Evolutionary conservation across 2,888 invertebrate genomes (phyloP).

Genomic region (Chironomus riparius): DNA sequence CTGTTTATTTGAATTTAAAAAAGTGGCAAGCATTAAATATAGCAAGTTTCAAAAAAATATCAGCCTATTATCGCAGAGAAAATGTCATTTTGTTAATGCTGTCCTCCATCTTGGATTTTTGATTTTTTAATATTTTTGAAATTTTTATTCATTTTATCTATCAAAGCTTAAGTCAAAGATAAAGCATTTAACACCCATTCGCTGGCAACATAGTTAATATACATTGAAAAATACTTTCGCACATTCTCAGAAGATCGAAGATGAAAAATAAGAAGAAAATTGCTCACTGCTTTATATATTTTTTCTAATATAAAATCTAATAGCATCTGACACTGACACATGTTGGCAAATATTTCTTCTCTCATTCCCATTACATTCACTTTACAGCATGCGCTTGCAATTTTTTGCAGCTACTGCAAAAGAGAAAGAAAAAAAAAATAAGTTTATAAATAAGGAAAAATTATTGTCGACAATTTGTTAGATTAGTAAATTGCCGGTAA

Average conservation of each 20-base stretch:
- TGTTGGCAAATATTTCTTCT: constrained; percentile 3
- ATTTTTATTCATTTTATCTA: no score
- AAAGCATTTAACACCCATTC: background rate
- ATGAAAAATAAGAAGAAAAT: background rate
- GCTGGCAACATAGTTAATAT: background rate
- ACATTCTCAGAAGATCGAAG: background rate
- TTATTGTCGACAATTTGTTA: constrained; percentile 21
- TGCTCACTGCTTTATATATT: background rate
- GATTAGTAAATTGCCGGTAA: constrained; percentile 14
- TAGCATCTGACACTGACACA: constrained; percentile 8
- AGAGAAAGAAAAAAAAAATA: background rate
- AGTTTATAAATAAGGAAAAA: constrained; percentile 6
- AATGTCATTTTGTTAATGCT: no score
- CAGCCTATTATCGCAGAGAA: no score
- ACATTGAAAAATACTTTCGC: background rate
- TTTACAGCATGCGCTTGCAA: background rate
- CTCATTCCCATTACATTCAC: background rate
- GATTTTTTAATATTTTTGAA: no score
- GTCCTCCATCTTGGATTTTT: no score
- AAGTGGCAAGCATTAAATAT: no score
- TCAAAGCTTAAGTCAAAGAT: no score
- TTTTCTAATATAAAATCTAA: background rate
- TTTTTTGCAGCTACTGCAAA: no score
- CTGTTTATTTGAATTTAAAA: no score
- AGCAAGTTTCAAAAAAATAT: no score